phyloP scores from a whole-genome alignment of 1,140 invertebrate species.

The Brachionus rotundiformis region DNA sequence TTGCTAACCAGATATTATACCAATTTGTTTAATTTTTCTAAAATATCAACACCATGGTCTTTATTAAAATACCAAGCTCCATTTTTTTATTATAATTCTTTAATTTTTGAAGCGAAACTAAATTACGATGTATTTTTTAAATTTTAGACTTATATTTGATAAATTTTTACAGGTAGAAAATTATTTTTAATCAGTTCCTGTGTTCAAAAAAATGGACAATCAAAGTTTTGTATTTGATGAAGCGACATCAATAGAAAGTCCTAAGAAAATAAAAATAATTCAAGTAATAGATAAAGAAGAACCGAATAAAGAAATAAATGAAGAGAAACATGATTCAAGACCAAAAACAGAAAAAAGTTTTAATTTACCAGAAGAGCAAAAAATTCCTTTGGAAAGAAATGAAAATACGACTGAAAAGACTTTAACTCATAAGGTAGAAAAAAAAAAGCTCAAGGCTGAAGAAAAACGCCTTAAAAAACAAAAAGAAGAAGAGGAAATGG shows the following conservation, averaged over 20 bases:
- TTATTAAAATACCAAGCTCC: neutral
- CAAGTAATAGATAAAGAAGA: neutral
- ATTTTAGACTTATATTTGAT: neutral
- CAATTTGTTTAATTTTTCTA: neutral
- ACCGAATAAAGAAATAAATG: neutral
- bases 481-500: conserved; percentile 21
- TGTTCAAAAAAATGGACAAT: neutral
- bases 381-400: neutral
- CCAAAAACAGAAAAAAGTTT: neutral
- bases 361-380: neutral
- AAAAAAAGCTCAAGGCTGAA: neutral
- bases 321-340: neutral
- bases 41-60: neutral
- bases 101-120: neutral
- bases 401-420: neutral
- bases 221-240: neutral
- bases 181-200: neutral
- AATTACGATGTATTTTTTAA: neutral
- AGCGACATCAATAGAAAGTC: neutral
- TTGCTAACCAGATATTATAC: neutral
- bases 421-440: neutral
- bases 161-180: neutral
- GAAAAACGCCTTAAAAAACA: neutral
- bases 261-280: neutral
- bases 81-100: neutral